phyloP scores from a whole-genome alignment of 2,888 invertebrate genomes.

The Phragmatobia fuliginosa region DNA sequence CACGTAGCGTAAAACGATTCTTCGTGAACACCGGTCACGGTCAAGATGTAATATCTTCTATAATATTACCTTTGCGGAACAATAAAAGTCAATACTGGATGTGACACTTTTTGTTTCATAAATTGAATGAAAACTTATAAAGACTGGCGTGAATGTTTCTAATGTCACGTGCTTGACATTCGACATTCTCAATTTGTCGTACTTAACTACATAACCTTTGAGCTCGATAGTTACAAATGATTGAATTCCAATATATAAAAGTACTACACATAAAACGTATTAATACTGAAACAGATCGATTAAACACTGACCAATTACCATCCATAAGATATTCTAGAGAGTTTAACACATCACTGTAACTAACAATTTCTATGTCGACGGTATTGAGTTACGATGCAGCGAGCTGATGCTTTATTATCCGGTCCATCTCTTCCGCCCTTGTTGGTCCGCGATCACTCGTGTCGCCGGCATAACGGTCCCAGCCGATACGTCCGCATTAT shows the following conservation, averaged over 20 bases:
- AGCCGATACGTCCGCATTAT: slow-evolving; percentile 79
- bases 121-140: not conserved
- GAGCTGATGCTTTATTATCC: slow-evolving; percentile 83
- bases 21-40: slow-evolving; percentile 73
- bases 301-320: slow-evolving; percentile 75
- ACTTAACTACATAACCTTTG: too few species aligned
- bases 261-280: slow-evolving; percentile 55
- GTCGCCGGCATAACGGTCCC: slow-evolving; percentile 79
- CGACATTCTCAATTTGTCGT: not conserved
- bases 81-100: slow-evolving; percentile 26
- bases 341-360: slow-evolving; percentile 70
- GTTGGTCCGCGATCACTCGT: slow-evolving; percentile 80
- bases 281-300: slow-evolving; percentile 73
- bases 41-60: slow-evolving; percentile 46
- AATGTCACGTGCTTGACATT: not conserved
- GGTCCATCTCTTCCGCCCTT: slow-evolving; percentile 84
- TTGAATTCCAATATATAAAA: not conserved
- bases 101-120: not conserved
- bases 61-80: slow-evolving; percentile 39
- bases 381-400: slow-evolving; percentile 80
- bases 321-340: slow-evolving; percentile 68
- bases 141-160: not conserved
- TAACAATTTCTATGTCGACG: slow-evolving; percentile 82
- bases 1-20: slow-evolving; percentile 59
- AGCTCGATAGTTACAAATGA: not conserved